Percentiles rank a stretch among this genome's conserved stretches.
Evolutionary conservation across 2,113 vertebrate species (phyloP).

Genomic region (Lipophrys pholis): DNA sequence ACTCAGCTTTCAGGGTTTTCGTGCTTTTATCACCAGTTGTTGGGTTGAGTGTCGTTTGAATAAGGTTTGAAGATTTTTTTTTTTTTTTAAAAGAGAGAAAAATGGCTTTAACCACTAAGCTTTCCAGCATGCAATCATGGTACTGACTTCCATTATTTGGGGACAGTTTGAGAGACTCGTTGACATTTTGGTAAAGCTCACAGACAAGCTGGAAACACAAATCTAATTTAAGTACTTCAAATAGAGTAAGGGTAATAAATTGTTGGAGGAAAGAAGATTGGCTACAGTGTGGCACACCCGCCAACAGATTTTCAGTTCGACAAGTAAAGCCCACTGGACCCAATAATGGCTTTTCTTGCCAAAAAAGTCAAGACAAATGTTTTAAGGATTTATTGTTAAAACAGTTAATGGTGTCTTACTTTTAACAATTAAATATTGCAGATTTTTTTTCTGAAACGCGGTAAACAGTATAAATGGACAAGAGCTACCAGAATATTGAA

Average conservation of each 20-base stretch:
- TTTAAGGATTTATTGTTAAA: background rate
- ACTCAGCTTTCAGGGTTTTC: conserved; percentile 12
- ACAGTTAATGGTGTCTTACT: background rate
- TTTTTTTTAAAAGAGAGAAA: conserved; percentile 29
- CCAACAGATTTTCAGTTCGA: conserved; percentile 25
- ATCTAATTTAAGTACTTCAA: conserved; percentile 53
- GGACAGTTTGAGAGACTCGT: conserved; percentile 37
- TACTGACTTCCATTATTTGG: conserved; percentile 55
- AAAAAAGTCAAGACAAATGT: conserved; percentile 21
- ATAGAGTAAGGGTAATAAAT: conserved; percentile 35
- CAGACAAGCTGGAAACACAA: conserved; percentile 47
- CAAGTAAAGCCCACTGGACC: conserved; percentile 48
- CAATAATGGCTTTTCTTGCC: conserved; percentile 37
- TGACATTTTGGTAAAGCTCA: conserved; percentile 68
- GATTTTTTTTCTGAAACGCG: background rate
- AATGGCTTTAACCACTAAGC: conserved; percentile 27
- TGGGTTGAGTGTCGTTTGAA: conserved; percentile 29
- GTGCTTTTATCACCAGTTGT: conserved; percentile 3
- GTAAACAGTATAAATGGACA: background rate
- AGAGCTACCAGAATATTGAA: too few relatives aligned
- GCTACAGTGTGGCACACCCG: conserved; percentile 29
- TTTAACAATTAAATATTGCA: too few relatives aligned
- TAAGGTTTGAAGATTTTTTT: conserved; percentile 27
- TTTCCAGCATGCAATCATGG: conserved; percentile 40
- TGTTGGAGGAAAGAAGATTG: background rate